Evolutionary conservation across 2,797 vertebrate genomes (phyloP), one percentile per base, ranked within the genome.

Genomic region (Malacoctenus gilli): DNA sequence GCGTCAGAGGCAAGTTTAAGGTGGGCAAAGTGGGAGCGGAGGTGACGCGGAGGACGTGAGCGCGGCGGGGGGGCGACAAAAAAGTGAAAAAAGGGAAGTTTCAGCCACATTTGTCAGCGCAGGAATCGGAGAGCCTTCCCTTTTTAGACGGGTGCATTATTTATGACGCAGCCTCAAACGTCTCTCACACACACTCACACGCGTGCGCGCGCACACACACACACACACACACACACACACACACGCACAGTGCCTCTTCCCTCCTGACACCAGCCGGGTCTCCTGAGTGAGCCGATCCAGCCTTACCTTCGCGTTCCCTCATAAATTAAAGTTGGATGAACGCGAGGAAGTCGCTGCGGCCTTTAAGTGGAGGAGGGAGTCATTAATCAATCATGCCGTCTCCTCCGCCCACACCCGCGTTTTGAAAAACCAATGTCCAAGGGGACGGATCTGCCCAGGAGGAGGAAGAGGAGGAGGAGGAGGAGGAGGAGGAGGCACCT

Each of bases 351-450:
- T 75, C 60, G 63, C 69, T 80, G 85, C 54, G 86, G 83, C 75
- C 82, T 87, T 87, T 72, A 89, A 89, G 81, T 82, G 84, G 72
- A 86, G 68, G 80, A 87, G 79, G 76, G 75, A 82, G 83, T 85
- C 86, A 90, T 91, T 89, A 91, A 92, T 90, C 87, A 90, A 84
- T 90, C 82, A 90, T 89, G 88, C 44, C n/a, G 75, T 72, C 82
- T 85, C 79, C 68, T 69, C 69, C 76, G n/a, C 83, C 80, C 84
- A 73, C 84, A 60, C 59, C 53, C 72, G 9, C 43, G 16, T 21
- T 63, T 83, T 75, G 77, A 61, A 68, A 72, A 86, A 77, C 71
- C 84, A 85, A 87, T 80, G 81, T 87, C 85, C 87, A 88, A 71
- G 83, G 85, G 84, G 42, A 70, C 65, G 72, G n/a, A n/a, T n/a